Conservation (phyloP, 1,140 invertebrate genomes). For the Drosophila carrolli region DNA sequence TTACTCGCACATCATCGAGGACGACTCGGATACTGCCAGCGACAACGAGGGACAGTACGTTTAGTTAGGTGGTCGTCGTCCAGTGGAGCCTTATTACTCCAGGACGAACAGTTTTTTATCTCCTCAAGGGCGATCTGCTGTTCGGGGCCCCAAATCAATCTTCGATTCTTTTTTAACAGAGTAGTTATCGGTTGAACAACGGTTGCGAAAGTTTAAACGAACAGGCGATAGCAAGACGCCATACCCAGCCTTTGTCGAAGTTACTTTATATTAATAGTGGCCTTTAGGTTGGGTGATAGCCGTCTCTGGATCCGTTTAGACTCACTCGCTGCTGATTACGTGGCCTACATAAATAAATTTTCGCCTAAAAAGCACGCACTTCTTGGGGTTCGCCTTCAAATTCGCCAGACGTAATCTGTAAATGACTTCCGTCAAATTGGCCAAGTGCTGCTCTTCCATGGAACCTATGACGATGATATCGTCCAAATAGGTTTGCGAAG, state of each 20-base stretch:
- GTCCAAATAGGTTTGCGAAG: too few relatives aligned
- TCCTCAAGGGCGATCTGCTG: too few relatives aligned
- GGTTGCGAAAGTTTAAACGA: not conserved
- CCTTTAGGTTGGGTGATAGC: not conserved
- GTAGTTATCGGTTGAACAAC: too few relatives aligned
- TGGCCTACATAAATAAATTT: not conserved
- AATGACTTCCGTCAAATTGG: not conserved
- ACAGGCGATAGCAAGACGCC: not conserved
- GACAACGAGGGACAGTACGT: not conserved
- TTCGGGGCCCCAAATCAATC: too few relatives aligned
- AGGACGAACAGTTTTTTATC: too few relatives aligned
- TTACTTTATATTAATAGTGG: not conserved
- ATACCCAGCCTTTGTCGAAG: not conserved
- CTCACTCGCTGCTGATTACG: not conserved
- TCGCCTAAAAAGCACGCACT: not conserved
- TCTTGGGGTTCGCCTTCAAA: not conserved
- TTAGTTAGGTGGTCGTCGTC: too few relatives aligned
- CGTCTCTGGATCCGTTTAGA: not conserved
- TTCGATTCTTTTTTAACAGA: too few relatives aligned
- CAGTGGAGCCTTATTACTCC: too few relatives aligned
- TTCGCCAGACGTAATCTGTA: not conserved
- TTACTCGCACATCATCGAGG: not conserved
- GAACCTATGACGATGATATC: too few relatives aligned
- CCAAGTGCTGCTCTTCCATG: too few relatives aligned
- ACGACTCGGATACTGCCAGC: not conserved